phyloP scores from a whole-genome alignment of 2,888 invertebrate species.

The Cosmorhoe ocellata region DNA sequence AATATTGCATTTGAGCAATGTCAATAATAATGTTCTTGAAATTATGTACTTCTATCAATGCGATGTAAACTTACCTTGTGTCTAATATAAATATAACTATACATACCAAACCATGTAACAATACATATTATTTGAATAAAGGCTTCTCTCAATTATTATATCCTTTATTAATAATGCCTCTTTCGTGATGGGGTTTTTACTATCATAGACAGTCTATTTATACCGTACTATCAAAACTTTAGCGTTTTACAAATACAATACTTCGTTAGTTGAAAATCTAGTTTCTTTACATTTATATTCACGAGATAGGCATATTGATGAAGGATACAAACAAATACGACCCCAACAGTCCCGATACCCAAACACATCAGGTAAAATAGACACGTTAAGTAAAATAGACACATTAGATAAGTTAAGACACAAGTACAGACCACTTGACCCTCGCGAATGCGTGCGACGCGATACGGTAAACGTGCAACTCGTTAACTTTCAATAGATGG shows the following conservation, averaged over 20 bases:
- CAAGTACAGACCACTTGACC: constrained; percentile 6
- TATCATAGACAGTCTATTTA: too few species aligned
- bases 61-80: constrained; percentile 14
- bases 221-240: too few species aligned
- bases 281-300: too few species aligned
- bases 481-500: too few species aligned
- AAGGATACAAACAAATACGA: background rate
- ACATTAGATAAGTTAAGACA: constrained; percentile 1
- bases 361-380: background rate
- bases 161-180: constrained; percentile 1
- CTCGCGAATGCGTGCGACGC: background rate
- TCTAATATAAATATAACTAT: constrained; percentile 12
- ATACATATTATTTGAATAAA: constrained; percentile 13
- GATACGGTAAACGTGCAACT: constrained; percentile 11
- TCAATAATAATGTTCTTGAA: background rate
- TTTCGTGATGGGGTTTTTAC: too few species aligned
- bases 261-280: too few species aligned
- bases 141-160: background rate
- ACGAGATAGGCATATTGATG: background rate
- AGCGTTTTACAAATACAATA: too few species aligned
- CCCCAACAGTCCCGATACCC: background rate
- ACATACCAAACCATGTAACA: constrained; percentile 9
- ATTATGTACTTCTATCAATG: background rate
- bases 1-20: background rate
- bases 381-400: background rate